Percentiles rank a stretch among this genome's conserved stretches.
phyloP scores from a whole-genome alignment of 2,113 vertebrate species.

The Felis catus region F.catus_Fca126_mat1.0 CM031428.1:66467001-66467500 shows the following conservation, averaged over 20 bases:
- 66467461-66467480: background rate
- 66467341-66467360: background rate
- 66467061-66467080: background rate
- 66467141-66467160: background rate
- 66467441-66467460: no score
- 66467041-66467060: accelerated
- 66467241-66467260: constrained; percentile 41
- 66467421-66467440: background rate
- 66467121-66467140: background rate
- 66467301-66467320: background rate
- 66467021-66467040: background rate
- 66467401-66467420: accelerated
- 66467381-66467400: no score
- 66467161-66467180: background rate
- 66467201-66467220: constrained; percentile 61
- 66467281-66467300: accelerated
- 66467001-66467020: background rate
- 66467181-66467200: constrained; percentile 42
- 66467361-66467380: background rate
- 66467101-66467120: background rate
- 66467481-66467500: background rate
- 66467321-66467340: accelerated
- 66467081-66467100: background rate
- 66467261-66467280: background rate
- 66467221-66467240: background rate